These are phyloP conservation scores for Eupithecia pulchellata DNA, from an alignment of 2,888 invertebrate genomes.

Conservation along the genomic window DNA sequence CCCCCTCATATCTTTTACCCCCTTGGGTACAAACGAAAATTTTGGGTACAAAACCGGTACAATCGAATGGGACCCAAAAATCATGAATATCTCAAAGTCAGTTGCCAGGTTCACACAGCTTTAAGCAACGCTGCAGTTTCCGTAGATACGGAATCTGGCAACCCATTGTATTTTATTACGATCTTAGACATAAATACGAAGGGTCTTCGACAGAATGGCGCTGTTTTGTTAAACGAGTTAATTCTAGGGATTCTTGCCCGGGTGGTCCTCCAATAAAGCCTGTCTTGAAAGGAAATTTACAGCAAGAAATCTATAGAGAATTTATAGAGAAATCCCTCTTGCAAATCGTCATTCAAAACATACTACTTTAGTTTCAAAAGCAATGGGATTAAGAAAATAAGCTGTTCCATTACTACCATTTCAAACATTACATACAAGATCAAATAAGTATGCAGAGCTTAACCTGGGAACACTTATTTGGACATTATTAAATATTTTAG, in stretches of 20 bases:
- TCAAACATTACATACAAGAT: background rate
- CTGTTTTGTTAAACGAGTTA: slow-evolving; percentile 34
- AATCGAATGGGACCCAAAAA: too few species aligned
- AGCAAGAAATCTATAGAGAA: background rate
- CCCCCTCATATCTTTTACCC: too few species aligned
- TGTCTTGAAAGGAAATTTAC: slow-evolving; percentile 15
- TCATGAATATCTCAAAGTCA: background rate
- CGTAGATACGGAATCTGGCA: slow-evolving; percentile 18
- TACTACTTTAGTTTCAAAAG: background rate
- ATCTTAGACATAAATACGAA: slow-evolving; percentile 31
- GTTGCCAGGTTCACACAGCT: background rate
- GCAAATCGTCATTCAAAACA: background rate
- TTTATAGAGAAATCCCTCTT: background rate
- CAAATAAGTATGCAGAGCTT: background rate
- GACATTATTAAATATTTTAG: too few species aligned
- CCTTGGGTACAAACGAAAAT: too few species aligned
- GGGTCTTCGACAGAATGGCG: slow-evolving; percentile 31
- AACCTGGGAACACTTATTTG: too few species aligned
- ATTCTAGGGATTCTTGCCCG: slow-evolving; percentile 23
- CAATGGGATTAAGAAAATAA: background rate
- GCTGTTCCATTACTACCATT: background rate
- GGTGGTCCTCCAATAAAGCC: slow-evolving; percentile 9
- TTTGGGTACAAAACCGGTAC: too few species aligned
- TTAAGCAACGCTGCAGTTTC: slow-evolving; percentile 11
- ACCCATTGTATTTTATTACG: slow-evolving; percentile 34